Base-by-base conservation (phyloP, 2,888 invertebrate species). In the Linnaemya tessellans region DNA sequence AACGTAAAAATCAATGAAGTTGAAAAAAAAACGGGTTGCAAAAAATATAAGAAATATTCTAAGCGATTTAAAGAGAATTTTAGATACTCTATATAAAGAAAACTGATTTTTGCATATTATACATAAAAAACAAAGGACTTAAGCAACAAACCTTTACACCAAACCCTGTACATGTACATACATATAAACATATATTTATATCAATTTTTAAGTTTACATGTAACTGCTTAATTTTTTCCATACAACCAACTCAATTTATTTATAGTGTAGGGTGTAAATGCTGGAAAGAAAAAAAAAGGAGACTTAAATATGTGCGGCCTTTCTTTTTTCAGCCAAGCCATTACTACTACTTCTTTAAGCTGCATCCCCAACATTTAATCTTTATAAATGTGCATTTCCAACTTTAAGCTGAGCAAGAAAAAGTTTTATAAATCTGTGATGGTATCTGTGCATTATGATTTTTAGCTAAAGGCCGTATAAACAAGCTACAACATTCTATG, bases 371-470 rank as follows among this genome's bases (percentile, higher is more conserved):
- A 73, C 58, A 58, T 80, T 80, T 65, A 73, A 73, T 67, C 73
- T 80, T 30, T 73, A 73, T 67, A 73, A 73, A 70, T 64, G 64
- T 79, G 30, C 43, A 43, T 77, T 62, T 62, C 49, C 22, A 64
- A 67, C 25, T 71, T 71, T 68, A 56, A 68, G 58, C 11, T 46
- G 35, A 70, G 30, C 64, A 46, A 10, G 43, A 38, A 64, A 49
- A 58, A 56, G 30, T n/a, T 46, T 46, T 71, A 58, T 62, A 70
- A 56, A 64, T 64, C 65, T 80, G 56, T 68, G 87, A 86, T 87
- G 25, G 78, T 87, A 87, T 87, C 87, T 68, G 84, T 82, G 73
- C 87, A 84, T 86, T 88, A 84, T 87, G 87, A 87, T 87, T 87
- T 83, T 87, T 81, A 51, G 87, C 88, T 87, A 81, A 73, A 84